Base-by-base conservation (phyloP, 2,797 vertebrate genomes). In the Phataginus tricuspis region DNA sequence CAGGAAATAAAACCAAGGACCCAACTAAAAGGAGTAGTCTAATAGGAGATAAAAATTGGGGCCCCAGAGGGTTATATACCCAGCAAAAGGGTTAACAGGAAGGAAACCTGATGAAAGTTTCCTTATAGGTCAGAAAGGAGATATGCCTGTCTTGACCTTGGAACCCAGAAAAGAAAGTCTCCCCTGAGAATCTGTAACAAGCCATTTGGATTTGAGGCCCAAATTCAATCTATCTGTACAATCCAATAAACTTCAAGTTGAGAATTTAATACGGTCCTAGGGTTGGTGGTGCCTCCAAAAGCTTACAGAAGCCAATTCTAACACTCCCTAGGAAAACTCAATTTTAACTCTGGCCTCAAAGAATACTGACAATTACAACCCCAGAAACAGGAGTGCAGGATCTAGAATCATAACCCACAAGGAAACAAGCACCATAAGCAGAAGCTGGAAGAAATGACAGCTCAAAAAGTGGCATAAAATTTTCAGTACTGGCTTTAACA, bases 181-280 rank as follows among this genome's bases (percentile, higher is more conserved):
- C 37, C 23, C 9, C 9, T 68, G 78, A 84, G 53, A 94, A 82
- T 79, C 7, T 78, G 21, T 82, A 93, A 72, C 27, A 75, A 92
- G 39, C 19, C 68, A 78, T 74, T 95, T 83, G 39, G 84, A 55
- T 53, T 82, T 95, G 39, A 86, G 63, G 66, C 27, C 85, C 66
- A 84, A 79, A 82, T 88, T 87, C 86, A 91, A 85, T 78, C 68
- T 74, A 68, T 84, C 55, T 72, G 91, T 82, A 25, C 27, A 94
- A 85, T 87, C 59, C 57, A 96, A 78, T 66, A 95, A 91, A 85
- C 51, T 34, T 95, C 49, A 92, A 96, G 64, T 55, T 49, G 9
- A 96, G 66, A 93, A 64, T 61, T 92, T 87, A 95, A 95, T 66
- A 69, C 95, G 42, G 31, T 66, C 64, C 74, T 91, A 94, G n/a